These are phyloP conservation scores for Dorcus parallelipipedus DNA, from an alignment of 2,888 invertebrate species.

Conservation along the genomic window DNA sequence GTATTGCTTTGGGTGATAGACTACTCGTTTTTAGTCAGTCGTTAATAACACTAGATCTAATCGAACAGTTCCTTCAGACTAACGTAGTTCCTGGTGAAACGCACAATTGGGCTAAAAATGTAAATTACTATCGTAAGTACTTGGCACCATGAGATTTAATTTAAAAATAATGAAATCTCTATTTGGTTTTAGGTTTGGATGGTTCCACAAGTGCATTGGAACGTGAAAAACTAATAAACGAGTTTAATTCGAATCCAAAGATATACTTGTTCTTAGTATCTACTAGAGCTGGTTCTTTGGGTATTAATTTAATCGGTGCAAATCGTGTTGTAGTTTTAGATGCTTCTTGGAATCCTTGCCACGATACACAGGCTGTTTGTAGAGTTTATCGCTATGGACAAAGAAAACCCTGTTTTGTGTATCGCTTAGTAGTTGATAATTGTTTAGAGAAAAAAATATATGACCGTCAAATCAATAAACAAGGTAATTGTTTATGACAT, in stretches of 20 bases:
- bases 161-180: background rate
- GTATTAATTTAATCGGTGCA: conserved; percentile 96
- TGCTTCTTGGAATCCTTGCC: conserved; percentile 99
- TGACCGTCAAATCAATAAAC: conserved; percentile 96
- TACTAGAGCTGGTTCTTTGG: conserved; percentile 92
- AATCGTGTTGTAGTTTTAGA: conserved; percentile 97
- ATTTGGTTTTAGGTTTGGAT: conserved; percentile 70
- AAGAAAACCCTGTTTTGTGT: conserved; percentile 90
- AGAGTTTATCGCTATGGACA: conserved; percentile 95
- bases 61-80: conserved; percentile 87
- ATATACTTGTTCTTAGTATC: conserved; percentile 92
- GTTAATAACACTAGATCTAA: conserved; percentile 88
- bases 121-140: conserved; percentile 84
- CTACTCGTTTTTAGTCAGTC: conserved; percentile 95
- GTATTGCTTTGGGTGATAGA: conserved; percentile 83
- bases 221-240: conserved; percentile 92
- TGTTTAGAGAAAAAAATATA: conserved; percentile 97
- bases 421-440: conserved; percentile 94
- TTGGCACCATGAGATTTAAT: background rate
- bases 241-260: conserved; percentile 86
- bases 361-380: conserved; percentile 97
- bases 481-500: conserved; percentile 63
- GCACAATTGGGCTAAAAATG: conserved; percentile 80
- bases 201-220: conserved; percentile 94
- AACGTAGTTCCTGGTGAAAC: conserved; percentile 65